phyloP scores from a whole-genome alignment of 2,113 vertebrate genomes.

The Heterotis niloticus region DNA sequence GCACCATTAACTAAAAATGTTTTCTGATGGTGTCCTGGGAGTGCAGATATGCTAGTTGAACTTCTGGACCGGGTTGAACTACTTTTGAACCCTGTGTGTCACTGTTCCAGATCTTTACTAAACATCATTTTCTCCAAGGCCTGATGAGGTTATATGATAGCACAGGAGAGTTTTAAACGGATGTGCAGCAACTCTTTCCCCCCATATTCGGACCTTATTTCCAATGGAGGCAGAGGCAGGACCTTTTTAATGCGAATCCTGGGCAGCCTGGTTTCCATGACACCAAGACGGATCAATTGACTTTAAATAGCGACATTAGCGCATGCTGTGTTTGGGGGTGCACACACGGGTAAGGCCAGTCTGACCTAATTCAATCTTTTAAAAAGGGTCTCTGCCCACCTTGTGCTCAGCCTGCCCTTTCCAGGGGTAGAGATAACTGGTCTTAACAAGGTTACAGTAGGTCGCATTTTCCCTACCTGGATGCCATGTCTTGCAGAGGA shows the following conservation, averaged over 20 bases:
- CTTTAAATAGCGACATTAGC: constrained; percentile 10
- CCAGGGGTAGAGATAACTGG: neutral
- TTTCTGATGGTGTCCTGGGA: too few species aligned
- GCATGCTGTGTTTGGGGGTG: neutral
- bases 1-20: too few species aligned
- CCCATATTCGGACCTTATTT: too few species aligned
- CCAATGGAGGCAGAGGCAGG: too few species aligned
- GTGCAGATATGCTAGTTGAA: too few species aligned
- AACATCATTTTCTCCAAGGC: too few species aligned
- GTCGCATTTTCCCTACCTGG: neutral
- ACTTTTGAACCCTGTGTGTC: too few species aligned
- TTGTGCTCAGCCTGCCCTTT: neutral
- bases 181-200: too few species aligned
- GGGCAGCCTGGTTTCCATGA: constrained; percentile 6
- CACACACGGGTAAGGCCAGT: neutral
- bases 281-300: constrained; percentile 12
- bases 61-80: too few species aligned
- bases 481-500: neutral
- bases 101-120: too few species aligned
- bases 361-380: constrained; percentile 24
- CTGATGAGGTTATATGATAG: too few species aligned
- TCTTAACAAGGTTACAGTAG: constrained; percentile 15
- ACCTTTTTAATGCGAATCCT: neutral
- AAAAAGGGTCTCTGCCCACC: neutral
- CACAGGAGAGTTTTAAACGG: too few species aligned